phyloP scores from a whole-genome alignment of 1,140 invertebrate genomes.

The Mizuhopecten yessoensis region DNA sequence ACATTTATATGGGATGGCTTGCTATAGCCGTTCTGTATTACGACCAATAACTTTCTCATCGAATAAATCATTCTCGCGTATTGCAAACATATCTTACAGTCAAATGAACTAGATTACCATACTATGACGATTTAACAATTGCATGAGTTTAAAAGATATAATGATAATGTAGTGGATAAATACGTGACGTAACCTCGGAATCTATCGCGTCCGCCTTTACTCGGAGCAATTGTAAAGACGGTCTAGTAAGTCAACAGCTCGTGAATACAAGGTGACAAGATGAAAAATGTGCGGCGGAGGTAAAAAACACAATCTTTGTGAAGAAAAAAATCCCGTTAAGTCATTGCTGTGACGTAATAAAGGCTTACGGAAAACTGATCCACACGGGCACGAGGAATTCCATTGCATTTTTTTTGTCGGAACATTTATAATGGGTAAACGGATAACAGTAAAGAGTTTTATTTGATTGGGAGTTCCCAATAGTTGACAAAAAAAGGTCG shows the following conservation, averaged over 20 bases:
- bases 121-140: not conserved
- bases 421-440: not conserved
- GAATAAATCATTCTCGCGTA: too few species aligned
- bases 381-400: not conserved
- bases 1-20: too few species aligned
- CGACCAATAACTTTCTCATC: too few species aligned
- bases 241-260: not conserved
- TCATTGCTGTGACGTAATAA: not conserved
- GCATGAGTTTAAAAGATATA: too few species aligned
- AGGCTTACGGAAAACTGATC: not conserved
- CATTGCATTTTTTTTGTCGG: not conserved
- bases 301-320: not conserved
- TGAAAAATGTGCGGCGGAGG: not conserved
- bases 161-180: too few species aligned
- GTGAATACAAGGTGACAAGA: not conserved
- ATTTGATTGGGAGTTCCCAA: not conserved
- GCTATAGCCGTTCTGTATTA: too few species aligned
- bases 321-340: slow-evolving; percentile 15
- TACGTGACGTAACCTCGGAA: too few species aligned
- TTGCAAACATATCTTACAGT: too few species aligned
- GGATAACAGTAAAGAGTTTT: not conserved
- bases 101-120: not conserved
- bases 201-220: too few species aligned
- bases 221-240: not conserved
- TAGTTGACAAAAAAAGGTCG: not conserved